Conservation (phyloP, 1,140 invertebrate genomes). For the Papilio dardanus region DNA sequence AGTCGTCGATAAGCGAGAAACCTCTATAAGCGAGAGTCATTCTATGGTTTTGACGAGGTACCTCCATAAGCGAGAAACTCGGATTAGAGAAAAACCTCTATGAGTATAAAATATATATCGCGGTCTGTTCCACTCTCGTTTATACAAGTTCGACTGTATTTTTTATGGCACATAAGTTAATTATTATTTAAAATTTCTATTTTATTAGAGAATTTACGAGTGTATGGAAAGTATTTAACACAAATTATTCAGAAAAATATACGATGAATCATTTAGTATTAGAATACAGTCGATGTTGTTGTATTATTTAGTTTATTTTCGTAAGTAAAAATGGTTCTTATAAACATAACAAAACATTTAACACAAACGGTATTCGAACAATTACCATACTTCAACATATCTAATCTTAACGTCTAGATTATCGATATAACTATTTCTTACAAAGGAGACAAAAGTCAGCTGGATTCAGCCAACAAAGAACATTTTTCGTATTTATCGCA, state of each 20-base stretch:
- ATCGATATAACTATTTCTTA: constrained; percentile 4
- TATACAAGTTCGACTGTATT: too few species aligned
- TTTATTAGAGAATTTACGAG: too few species aligned
- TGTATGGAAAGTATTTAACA: not conserved
- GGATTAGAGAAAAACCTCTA: too few species aligned
- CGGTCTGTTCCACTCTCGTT: too few species aligned
- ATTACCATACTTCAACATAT: not conserved
- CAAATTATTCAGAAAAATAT: not conserved
- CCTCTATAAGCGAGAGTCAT: too few species aligned
- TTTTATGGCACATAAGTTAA: too few species aligned
- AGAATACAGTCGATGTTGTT: not conserved
- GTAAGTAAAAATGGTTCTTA: not conserved
- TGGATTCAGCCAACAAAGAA: constrained; percentile 33
- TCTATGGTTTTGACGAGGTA: too few species aligned
- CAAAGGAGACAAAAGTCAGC: constrained; percentile 24
- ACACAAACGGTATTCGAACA: not conserved
- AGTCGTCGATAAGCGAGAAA: too few species aligned
- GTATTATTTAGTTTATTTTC: not conserved
- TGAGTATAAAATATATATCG: too few species aligned
- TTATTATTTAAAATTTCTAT: too few species aligned
- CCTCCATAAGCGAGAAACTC: too few species aligned
- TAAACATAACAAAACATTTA: constrained; percentile 5
- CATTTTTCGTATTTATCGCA: constrained; percentile 28
- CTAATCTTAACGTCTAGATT: not conserved
- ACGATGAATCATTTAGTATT: not conserved